These are phyloP conservation scores for Eutolmus rufibarbis DNA, from an alignment of 2,888 invertebrate species.

Conservation along the genomic window DNA sequence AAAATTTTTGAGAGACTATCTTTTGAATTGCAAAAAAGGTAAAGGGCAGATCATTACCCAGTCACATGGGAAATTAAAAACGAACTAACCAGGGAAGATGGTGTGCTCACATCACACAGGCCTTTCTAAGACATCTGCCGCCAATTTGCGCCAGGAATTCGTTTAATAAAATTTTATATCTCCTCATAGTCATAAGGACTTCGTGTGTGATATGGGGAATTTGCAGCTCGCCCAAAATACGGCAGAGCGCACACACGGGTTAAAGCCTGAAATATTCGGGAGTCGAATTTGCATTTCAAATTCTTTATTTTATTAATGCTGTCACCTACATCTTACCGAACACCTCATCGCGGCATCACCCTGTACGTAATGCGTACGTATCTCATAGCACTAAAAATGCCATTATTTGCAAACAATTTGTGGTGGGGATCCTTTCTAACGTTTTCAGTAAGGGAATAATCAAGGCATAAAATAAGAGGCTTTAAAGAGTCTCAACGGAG, in stretches of 20 bases:
- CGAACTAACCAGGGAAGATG: background rate
- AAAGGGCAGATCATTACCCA: background rate
- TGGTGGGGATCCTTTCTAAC: background rate
- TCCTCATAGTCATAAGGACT: constrained; percentile 1
- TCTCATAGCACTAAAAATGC: background rate
- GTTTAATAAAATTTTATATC: constrained; percentile 24
- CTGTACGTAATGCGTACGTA: background rate
- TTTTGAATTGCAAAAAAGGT: background rate
- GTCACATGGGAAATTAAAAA: constrained; percentile 20
- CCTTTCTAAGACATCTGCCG: background rate
- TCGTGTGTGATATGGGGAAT: constrained; percentile 3
- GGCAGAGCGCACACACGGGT: background rate
- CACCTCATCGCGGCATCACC: background rate
- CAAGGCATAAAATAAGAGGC: background rate
- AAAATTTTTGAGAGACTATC: background rate
- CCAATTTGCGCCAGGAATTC: constrained; percentile 3
- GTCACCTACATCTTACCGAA: background rate
- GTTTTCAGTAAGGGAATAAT: background rate
- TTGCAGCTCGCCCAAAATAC: background rate
- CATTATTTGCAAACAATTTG: background rate
- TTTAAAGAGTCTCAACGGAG: background rate
- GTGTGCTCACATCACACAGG: background rate
- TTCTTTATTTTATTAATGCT: constrained; percentile 19
- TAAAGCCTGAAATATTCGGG: background rate
- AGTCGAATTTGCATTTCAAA: constrained; percentile 20